A percentile compares a stretch with the other conserved stretches of the same genome.
These are phyloP conservation scores for Vultur gryphus DNA, from an alignment of 2,797 vertebrate genomes.

Conservation along the genomic window DNA sequence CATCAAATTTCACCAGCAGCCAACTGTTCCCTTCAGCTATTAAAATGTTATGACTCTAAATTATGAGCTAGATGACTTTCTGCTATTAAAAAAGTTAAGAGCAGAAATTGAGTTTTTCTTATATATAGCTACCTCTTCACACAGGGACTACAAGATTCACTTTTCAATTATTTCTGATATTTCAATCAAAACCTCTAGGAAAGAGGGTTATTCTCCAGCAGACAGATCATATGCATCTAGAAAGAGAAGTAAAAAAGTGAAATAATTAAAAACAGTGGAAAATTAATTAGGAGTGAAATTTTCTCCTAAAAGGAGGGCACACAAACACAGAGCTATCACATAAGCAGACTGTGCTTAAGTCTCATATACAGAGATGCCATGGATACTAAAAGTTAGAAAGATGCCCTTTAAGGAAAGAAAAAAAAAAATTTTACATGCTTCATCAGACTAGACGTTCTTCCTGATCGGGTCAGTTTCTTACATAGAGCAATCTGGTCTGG, in stretches of 20 bases:
- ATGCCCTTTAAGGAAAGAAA: background rate
- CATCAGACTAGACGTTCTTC: background rate
- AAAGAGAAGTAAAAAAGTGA: background rate
- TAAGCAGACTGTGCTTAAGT: background rate
- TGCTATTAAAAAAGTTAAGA: background rate
- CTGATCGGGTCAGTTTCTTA: background rate
- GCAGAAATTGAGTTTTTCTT: background rate
- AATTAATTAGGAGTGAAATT: background rate
- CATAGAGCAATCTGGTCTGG: background rate
- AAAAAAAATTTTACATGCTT: background rate
- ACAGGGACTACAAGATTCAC: background rate
- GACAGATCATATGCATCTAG: background rate
- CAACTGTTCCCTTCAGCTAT: background rate
- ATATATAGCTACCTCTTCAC: background rate
- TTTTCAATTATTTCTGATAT: background rate
- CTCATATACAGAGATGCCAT: background rate
- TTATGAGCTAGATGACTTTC: background rate
- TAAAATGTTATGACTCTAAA: background rate
- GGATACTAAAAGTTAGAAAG: background rate
- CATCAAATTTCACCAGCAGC: background rate
- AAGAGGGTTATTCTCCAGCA: background rate
- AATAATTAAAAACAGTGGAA: background rate
- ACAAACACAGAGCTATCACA: background rate
- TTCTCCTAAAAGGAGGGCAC: background rate
- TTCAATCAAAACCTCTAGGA: constrained; percentile 4